Evolutionary conservation across 2,888 invertebrate species (phyloP).

Genomic region (Epinotia nisella): DNA sequence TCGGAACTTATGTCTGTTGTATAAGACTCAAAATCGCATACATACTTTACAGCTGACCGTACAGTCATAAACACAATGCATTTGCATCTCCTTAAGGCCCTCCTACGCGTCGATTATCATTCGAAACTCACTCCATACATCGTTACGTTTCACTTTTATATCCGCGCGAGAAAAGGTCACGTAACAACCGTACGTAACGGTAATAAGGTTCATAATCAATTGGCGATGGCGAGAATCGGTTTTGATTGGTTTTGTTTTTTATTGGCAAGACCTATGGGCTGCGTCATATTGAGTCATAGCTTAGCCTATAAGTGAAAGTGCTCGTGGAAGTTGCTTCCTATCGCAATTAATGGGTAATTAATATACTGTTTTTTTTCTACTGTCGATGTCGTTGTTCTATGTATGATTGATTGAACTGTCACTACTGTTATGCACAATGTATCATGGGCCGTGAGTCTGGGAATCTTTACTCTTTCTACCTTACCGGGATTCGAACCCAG

Average conservation of each 20-base stretch:
- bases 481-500: no score
- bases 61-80: constrained; percentile 44
- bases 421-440: not conserved
- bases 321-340: constrained; percentile 37
- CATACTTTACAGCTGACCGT: not conserved
- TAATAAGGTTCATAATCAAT: constrained; percentile 29
- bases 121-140: constrained; percentile 62
- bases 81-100: constrained; percentile 50
- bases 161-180: constrained; percentile 15
- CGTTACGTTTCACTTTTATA: constrained; percentile 72
- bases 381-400: constrained; percentile 2
- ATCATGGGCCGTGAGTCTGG: no score
- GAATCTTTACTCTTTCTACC: no score
- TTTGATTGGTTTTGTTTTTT: constrained; percentile 40
- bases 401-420: constrained; percentile 1
- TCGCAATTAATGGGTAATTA: constrained; percentile 17
- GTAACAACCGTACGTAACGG: constrained; percentile 24
- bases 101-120: constrained; percentile 67
- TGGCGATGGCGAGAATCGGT: constrained; percentile 8
- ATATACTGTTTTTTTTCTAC: not conserved
- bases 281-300: constrained; percentile 37
- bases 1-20: not conserved
- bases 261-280: constrained; percentile 24
- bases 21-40: not conserved
- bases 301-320: constrained; percentile 35